Percentiles rank a stretch among this genome's conserved stretches.
These are phyloP conservation scores for Pogonomyrmex californicus DNA, from an alignment of 1,140 invertebrate genomes.

Conservation along the genomic window DNA sequence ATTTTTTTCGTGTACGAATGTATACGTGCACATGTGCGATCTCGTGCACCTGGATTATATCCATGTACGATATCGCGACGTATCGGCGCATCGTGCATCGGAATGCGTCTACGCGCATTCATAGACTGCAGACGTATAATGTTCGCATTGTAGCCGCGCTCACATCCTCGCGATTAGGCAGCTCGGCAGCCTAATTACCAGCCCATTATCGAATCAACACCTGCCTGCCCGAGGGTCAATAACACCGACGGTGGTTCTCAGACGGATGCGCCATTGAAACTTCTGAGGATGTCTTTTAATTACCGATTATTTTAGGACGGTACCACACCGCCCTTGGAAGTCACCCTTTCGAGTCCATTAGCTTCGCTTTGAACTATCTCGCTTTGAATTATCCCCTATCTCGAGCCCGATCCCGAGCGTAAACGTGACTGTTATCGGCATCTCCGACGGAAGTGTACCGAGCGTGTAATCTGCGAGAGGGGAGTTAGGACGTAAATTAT, in stretches of 20 bases:
- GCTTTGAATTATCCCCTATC: too few species aligned
- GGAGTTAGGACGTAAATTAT: neutral
- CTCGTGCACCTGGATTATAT: neutral
- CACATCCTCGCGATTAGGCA: constrained; percentile 78
- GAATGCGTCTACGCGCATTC: constrained; percentile 79
- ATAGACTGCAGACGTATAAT: constrained; percentile 71
- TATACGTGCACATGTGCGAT: neutral
- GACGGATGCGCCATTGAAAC: neutral
- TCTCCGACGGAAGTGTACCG: neutral
- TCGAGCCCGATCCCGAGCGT: neutral
- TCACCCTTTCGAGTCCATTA: neutral
- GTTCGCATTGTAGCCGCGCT: constrained; percentile 45
- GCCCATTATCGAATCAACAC: constrained; percentile 82
- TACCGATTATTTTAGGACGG: constrained; percentile 19
- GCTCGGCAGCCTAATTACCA: constrained; percentile 80
- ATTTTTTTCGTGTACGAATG: too few species aligned
- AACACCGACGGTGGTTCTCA: constrained; percentile 68
- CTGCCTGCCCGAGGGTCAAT: constrained; percentile 79
- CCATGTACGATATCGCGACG: constrained; percentile 9
- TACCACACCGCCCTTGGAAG: neutral
- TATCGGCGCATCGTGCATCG: constrained; percentile 68
- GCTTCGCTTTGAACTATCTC: neutral
- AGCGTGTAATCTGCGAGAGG: neutral
- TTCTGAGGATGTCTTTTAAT: constrained; percentile 36
- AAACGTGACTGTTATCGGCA: neutral